phyloP scores from a whole-genome alignment of 2,888 invertebrate genomes.

The Bugula neritina region DNA sequence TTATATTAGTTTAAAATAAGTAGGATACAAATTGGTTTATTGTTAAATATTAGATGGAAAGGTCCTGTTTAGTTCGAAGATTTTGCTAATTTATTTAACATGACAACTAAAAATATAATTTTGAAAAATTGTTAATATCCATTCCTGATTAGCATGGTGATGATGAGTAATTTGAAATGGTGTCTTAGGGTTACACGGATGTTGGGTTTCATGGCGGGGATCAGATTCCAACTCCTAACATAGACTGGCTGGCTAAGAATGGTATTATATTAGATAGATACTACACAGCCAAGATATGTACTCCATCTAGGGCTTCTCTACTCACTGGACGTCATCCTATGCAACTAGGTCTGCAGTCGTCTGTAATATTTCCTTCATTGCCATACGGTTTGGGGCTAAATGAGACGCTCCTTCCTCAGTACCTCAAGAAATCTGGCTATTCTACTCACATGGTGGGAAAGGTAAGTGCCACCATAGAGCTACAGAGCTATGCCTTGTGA shows the following conservation, averaged over 20 bases:
- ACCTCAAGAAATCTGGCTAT: constrained; percentile 15
- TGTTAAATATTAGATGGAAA: too few species aligned
- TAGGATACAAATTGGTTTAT: too few species aligned
- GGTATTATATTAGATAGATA: constrained; percentile 19
- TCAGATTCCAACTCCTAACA: constrained; percentile 8
- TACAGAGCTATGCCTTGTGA: too few species aligned
- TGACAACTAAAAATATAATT: too few species aligned
- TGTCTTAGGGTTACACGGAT: constrained; percentile 19
- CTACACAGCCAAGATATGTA: constrained; percentile 4
- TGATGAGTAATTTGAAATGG: too few species aligned
- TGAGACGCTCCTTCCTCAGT: constrained; percentile 9
- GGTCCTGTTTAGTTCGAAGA: too few species aligned
- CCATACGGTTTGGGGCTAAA: constrained; percentile 12
- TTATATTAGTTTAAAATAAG: too few species aligned
- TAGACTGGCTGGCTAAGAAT: not conserved
- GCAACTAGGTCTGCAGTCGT: constrained; percentile 7
- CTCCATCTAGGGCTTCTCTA: not conserved
- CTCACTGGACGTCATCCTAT: constrained; percentile 19
- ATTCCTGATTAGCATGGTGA: too few species aligned
- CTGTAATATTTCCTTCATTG: not conserved
- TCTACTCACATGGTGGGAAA: constrained; percentile 12
- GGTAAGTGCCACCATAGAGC: too few species aligned
- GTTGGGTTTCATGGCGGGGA: constrained; percentile 12
- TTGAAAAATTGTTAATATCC: too few species aligned
- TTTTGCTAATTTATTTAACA: too few species aligned